Conservation (phyloP, 1,140 invertebrate genomes). For the Drosophila miranda region DNA sequence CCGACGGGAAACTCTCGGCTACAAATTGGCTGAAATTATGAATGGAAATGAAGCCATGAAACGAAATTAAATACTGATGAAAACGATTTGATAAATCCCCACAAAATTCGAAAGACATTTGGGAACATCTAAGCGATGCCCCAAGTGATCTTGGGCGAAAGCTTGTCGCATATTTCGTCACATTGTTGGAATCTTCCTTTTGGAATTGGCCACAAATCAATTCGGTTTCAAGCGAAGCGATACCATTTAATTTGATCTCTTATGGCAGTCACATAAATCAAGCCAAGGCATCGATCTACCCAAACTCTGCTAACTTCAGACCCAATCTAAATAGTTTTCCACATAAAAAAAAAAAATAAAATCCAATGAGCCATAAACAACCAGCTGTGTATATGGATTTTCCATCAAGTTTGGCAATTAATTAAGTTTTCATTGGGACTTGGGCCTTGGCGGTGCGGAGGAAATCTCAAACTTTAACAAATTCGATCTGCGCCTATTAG, state of each 20-base stretch:
- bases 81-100: constrained; percentile 31
- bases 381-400: constrained; percentile 38
- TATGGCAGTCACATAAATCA: constrained; percentile 43
- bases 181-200: constrained; percentile 39
- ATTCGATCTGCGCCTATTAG: neutral
- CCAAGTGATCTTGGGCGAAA: constrained; percentile 21
- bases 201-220: constrained; percentile 47
- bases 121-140: constrained; percentile 5
- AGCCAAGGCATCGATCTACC: constrained; percentile 36
- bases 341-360: constrained; percentile 46
- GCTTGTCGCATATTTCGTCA: constrained; percentile 51
- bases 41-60: constrained; percentile 50
- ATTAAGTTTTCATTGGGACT: constrained; percentile 38
- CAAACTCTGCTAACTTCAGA: constrained; percentile 19
- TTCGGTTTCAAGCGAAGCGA: constrained; percentile 28
- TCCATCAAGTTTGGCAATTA: constrained; percentile 48
- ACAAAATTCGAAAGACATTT: constrained; percentile 17
- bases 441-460: neutral
- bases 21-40: constrained; percentile 50
- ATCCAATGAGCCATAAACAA: constrained; percentile 49
- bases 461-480: constrained; percentile 1
- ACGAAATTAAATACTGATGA: constrained; percentile 47
- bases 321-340: constrained; percentile 45
- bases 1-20: constrained; percentile 49
- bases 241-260: constrained; percentile 44